Conservation (phyloP, 2,113 vertebrate genomes). For the Nettapus auritus region DNA sequence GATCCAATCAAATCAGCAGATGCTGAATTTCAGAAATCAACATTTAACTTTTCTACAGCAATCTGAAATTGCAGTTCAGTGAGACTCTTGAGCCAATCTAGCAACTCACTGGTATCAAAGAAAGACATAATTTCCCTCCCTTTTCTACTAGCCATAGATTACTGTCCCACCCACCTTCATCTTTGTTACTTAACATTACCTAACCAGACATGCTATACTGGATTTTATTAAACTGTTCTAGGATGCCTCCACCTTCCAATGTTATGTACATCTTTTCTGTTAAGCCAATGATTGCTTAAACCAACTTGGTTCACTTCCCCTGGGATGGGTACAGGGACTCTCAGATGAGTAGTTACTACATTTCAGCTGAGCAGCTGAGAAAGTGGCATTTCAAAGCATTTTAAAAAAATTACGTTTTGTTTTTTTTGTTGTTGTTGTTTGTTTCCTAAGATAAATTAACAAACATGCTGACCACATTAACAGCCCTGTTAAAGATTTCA, state of each 20-base stretch:
- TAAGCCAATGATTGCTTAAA: not conserved
- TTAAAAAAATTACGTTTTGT: not conserved
- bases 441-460: not conserved
- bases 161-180: not conserved
- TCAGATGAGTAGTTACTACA: not conserved
- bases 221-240: not conserved
- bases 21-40: not conserved
- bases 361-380: not conserved
- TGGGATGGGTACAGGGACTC: not conserved
- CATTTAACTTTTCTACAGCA: not conserved
- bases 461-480: not conserved
- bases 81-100: not conserved
- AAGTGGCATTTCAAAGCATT: not conserved
- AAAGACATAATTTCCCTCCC: not conserved
- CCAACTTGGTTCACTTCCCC: not conserved
- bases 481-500: not conserved
- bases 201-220: not conserved
- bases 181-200: not conserved
- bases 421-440: not conserved
- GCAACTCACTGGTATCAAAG: not conserved
- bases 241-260: not conserved
- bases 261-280: not conserved
- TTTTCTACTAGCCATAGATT: not conserved
- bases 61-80: not conserved
- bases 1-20: not conserved